Percentiles rank a stretch among this genome's conserved stretches.
phyloP scores from a whole-genome alignment of 1,140 invertebrate species.

The Mizuhopecten yessoensis region DNA sequence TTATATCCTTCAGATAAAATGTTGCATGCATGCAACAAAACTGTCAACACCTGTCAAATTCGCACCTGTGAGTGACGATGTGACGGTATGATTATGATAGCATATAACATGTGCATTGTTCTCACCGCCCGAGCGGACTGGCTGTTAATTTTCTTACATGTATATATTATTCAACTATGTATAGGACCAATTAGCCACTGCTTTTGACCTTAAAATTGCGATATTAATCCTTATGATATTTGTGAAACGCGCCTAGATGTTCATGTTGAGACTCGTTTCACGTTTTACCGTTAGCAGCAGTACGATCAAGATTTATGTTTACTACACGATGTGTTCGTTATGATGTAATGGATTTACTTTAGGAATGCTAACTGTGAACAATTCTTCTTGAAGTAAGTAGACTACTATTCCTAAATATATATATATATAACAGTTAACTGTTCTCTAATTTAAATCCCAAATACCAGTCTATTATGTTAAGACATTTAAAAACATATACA shows the following conservation, averaged over 20 bases:
- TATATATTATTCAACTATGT: not conserved
- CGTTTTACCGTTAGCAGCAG: not conserved
- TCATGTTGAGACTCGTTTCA: not conserved
- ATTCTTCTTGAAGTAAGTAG: not conserved
- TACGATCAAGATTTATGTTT: not conserved
- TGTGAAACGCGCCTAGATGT: not conserved
- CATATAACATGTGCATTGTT: not conserved
- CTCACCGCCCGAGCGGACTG: not conserved
- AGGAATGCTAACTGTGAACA: not conserved
- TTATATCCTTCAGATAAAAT: slow-evolving; percentile 5
- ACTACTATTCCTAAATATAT: not conserved
- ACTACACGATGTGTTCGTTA: not conserved
- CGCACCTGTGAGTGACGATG: slow-evolving; percentile 20
- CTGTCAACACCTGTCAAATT: slow-evolving; percentile 37
- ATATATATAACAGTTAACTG: too few species aligned
- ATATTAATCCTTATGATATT: not conserved
- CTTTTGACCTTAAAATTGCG: not conserved
- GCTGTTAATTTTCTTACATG: not conserved
- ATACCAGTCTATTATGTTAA: too few species aligned
- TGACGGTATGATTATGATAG: not conserved
- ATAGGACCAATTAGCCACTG: not conserved
- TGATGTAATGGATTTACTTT: not conserved
- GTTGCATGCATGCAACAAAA: not conserved
- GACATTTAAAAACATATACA: too few species aligned
- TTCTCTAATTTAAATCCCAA: too few species aligned